phyloP scores from a whole-genome alignment of 2,797 vertebrate genomes.

The Chrysocyon brachyurus region DNA sequence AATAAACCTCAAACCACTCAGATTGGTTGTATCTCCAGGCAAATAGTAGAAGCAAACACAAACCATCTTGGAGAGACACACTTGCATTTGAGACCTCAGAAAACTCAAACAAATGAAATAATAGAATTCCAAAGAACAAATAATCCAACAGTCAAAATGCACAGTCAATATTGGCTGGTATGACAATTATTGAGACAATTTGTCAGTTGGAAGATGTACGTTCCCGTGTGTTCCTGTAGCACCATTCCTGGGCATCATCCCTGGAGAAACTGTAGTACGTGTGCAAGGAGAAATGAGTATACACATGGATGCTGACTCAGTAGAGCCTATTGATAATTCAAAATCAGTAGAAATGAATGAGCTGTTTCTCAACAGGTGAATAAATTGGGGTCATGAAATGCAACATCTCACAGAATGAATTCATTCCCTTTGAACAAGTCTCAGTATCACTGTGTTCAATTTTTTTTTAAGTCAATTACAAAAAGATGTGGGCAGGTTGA shows the following conservation, averaged over 20 bases:
- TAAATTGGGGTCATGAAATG: not conserved
- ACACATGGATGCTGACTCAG: not conserved
- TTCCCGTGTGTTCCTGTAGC: not conserved
- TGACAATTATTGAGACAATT: not conserved
- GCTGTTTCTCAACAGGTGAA: not conserved
- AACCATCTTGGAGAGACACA: not conserved
- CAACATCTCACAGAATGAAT: not conserved
- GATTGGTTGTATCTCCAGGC: not conserved
- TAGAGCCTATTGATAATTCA: not conserved
- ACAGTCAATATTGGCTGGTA: not conserved
- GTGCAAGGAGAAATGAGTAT: not conserved
- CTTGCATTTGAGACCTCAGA: not conserved
- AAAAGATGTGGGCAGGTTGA: not conserved
- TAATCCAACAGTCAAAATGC: not conserved
- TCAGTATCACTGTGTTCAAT: not conserved
- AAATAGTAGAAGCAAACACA: not conserved
- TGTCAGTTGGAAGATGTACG: not conserved
- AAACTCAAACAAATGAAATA: not conserved
- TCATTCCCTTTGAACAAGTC: not conserved
- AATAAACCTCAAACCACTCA: not conserved
- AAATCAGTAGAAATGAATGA: not conserved
- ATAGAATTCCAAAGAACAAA: not conserved
- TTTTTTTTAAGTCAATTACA: not conserved
- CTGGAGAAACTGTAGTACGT: not conserved
- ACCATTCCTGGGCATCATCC: not conserved